Percentiles rank a stretch among this genome's conserved stretches.
phyloP scores from a whole-genome alignment of 2,797 vertebrate species.

The Myioborus miniatus region DNA sequence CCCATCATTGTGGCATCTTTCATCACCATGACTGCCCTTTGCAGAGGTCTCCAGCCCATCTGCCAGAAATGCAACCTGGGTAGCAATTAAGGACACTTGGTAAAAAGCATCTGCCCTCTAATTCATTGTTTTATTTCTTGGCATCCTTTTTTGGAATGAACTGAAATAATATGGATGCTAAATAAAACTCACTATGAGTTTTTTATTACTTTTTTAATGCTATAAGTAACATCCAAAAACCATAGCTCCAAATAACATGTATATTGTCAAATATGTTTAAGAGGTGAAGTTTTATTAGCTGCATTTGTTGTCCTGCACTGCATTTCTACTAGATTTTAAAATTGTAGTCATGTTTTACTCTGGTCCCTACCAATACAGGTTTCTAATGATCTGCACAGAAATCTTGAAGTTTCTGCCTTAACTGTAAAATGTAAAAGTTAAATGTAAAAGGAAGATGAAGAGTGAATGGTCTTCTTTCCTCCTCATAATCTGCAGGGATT shows the following conservation, averaged over 20 bases:
- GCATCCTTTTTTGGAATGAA: not conserved
- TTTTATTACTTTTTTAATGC: not conserved
- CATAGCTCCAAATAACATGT: not conserved
- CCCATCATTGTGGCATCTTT: not conserved
- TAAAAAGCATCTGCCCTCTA: not conserved
- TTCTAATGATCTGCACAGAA: not conserved
- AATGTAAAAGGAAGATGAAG: not conserved
- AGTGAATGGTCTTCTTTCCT: not conserved
- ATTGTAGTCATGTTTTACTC: not conserved
- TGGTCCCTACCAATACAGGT: not conserved
- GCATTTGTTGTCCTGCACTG: not conserved
- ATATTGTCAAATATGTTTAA: slow-evolving; percentile 3
- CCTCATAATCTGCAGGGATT: not conserved
- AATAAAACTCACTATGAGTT: not conserved
- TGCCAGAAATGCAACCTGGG: not conserved
- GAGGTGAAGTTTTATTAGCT: not conserved
- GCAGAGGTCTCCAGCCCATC: not conserved
- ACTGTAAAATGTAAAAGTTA: not conserved
- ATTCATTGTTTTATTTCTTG: not conserved
- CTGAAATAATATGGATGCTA: not conserved
- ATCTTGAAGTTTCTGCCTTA: not conserved
- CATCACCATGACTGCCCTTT: not conserved
- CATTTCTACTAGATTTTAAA: not conserved
- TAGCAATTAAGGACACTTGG: not conserved
- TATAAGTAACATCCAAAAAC: not conserved